Evolutionary conservation across 2,113 vertebrate genomes (phyloP), one percentile per base, ranked within the genome.

Genomic region (Psettodes erumei): DNA sequence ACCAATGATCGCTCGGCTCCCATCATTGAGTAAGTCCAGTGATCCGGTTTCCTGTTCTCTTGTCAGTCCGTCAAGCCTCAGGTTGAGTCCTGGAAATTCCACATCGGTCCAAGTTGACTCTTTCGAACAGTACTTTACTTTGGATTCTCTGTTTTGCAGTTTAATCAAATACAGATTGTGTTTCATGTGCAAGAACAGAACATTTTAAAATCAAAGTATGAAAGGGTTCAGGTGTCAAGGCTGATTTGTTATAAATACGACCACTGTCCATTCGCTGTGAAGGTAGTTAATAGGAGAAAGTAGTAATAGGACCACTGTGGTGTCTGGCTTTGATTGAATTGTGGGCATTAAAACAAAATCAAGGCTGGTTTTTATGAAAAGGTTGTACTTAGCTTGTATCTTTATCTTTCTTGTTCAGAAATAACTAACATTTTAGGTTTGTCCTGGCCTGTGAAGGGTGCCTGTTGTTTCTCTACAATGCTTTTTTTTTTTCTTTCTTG

Each of bases 1-100:
- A 96, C 95, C 75, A 95, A 96, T 10, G 95, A 96, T 78, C 94
- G 95, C 71, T 96, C 95, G 0, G 95, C 95, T 43, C 95, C 95
- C 8, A 90, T 95, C 75, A 95, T 96, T 38, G 91, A 96, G 84
- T 95, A 90, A 93, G 75, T 19, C 27, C 43, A 40, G 27, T 8
- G 23, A 42, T 18, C 30, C 15, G 8, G 51, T 11, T 38, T 27
- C 55, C 54, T 69, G 48, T 48, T 61, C 45, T 32, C 11, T n/a
- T 66, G 40, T 64, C 45, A n/a, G 50, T 56, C 35, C 71, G 30
- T 40, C 40, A 30, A 32, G 35, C 53, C 72, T 86, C 69, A 82
- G 70, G 68, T 54, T 63, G 43, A 87, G 53, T 59, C 48, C 61
- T 87, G 75, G 53, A 73, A 73, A 60, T 54, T 45, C 12, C 53